Conservation (phyloP, 1,140 invertebrate genomes). For the Drosophila paulistorum region DNA sequence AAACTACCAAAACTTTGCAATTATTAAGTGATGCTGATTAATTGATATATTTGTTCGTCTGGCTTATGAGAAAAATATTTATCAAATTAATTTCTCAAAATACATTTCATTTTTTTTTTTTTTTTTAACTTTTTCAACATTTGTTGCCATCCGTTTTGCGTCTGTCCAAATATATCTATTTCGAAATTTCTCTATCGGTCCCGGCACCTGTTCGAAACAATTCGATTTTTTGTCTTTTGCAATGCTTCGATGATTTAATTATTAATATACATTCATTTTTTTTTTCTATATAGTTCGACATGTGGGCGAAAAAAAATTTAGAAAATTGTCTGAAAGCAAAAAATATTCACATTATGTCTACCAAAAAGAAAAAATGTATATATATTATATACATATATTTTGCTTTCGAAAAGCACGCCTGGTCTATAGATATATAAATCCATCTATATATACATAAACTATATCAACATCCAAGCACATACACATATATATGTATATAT, state of each 20-base stretch:
- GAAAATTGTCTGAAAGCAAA: slow-evolving; percentile 15
- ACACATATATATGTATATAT: not conserved
- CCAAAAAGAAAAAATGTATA: slow-evolving; percentile 11
- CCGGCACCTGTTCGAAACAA: slow-evolving; percentile 75
- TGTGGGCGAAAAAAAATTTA: slow-evolving; percentile 50
- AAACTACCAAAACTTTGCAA: no score
- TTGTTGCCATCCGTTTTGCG: slow-evolving; percentile 63
- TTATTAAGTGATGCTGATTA: not conserved
- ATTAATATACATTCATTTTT: slow-evolving; percentile 52
- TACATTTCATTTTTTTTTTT: not conserved
- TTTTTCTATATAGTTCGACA: slow-evolving; percentile 43
- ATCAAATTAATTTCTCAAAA: slow-evolving; percentile 43
- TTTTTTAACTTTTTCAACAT: slow-evolving; percentile 37
- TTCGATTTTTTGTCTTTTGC: slow-evolving; percentile 58
- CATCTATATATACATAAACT: slow-evolving; percentile 12
- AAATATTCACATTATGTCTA: slow-evolving; percentile 28
- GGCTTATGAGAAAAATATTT: not conserved
- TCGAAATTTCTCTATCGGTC: slow-evolving; percentile 35
- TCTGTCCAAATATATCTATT: slow-evolving; percentile 37
- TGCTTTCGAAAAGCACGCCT: slow-evolving; percentile 66
- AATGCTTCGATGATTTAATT: slow-evolving; percentile 76
- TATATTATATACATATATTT: not conserved
- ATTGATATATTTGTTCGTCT: not conserved
- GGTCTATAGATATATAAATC: slow-evolving; percentile 26
- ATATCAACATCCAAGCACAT: not conserved